Base-by-base conservation (phyloP, 2,888 invertebrate genomes). In the Rhorus exstirpatorius region DNA sequence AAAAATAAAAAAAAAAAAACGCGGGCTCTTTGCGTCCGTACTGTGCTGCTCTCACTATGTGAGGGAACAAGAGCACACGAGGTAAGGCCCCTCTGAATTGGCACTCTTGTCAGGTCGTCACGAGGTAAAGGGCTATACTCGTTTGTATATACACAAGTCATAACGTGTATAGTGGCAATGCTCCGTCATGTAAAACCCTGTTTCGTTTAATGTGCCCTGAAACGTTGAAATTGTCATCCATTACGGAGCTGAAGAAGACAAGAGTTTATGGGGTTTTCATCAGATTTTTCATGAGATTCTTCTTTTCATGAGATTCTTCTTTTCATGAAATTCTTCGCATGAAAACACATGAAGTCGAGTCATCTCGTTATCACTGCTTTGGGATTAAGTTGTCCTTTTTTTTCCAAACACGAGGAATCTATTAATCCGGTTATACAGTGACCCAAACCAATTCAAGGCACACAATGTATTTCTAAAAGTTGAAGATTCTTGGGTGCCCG, bases 41-140 rank as follows among this genome's bases (percentile, higher is more conserved):
- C n/a, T n/a, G n/a, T 35, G 51, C 46, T 51, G 55, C 58, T 12
- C 60, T 44, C 68, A 41, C 19, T 49, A 55, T n/a, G 12, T 17
- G 24, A 26, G 55, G 31, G 24, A 74, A 67, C 71, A 65, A 49
- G 79, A 82, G 49, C 31, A 31, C 82, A 67, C 26, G 51, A 35
- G 49, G 46, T 46, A 58, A 79, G n/a, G 17, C 67, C 51, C 67
- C 51, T 24, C 44, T 19, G 53, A 26, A 72, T 78, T 60, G 41
- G 41, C 26, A 55, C 53, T 55, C 38, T 51, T 24, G 31, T 19
- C 49, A n/a, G 31, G 31, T 60, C 53, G 70, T 44, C 41, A 26
- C 70, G 24, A 53, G 53, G 6, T 55, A 41, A 53, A 17, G 55
- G 55, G 14, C 70, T 7, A 31, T 7, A 31, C 53, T 41, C 55